Base-by-base conservation (phyloP, 2,797 vertebrate genomes). In the Centropyge bicolor region DNA sequence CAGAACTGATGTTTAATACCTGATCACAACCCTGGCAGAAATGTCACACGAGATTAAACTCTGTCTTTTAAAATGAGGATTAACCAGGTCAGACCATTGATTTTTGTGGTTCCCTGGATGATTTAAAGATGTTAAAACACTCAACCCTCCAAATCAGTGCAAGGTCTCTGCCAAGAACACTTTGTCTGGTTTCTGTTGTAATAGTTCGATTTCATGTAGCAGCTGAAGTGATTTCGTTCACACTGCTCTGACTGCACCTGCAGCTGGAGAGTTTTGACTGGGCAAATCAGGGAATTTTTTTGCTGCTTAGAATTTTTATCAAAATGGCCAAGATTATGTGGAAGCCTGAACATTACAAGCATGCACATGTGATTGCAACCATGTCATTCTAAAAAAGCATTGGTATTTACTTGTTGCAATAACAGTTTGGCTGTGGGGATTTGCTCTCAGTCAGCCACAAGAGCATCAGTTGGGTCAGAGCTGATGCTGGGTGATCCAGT, bases 81-180 rank as follows among this genome's bases (percentile, higher is more conserved):
- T 82, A 66, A 31, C 46, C 20, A 14, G 43, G 38, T 51, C 24
- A 70, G 60, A 48, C 56, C 40, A 74, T 74, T 48, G 76, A 74
- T 57, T 83, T 78, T 35, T 54, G 49, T 57, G 49, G n/a, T 35
- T 64, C 43, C 41, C 60, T 46, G 65, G 56, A 20, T 49, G 49
- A 74, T 57, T 56, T 12, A 4, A 75, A 35, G 56, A 55, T 68
- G 55, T 72, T 60, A 22, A 71, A 80, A 74, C 40, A 7, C 67
- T 52, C 14, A 67, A 36, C 19, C 48, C 45, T 36, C 4, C 38
- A 35, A 27, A n/a, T 43, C 31, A 11, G 48, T 52, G 36, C 7
- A 5, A 59, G n/a, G 17, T 35, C 45, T 59, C n/a, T 52, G 64
- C 66, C 6, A 13, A 19, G 72, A 64, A 46, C n/a, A 59, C 19